phyloP scores from a whole-genome alignment of 1,140 invertebrate species.

The Fopius arisanus region DNA sequence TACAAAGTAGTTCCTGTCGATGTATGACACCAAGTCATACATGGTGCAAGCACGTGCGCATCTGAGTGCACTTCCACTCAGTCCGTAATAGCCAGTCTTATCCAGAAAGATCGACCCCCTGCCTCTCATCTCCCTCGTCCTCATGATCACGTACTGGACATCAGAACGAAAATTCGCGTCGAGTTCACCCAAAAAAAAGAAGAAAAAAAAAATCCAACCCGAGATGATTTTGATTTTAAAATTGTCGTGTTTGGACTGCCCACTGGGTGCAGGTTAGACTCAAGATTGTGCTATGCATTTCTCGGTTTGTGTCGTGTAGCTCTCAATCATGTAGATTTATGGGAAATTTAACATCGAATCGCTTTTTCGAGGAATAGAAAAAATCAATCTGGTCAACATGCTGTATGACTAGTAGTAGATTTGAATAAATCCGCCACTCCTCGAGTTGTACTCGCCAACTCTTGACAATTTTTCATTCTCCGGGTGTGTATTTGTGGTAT shows the following conservation, averaged over 20 bases:
- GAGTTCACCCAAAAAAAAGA: neutral
- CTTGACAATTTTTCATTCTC: neutral
- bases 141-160: neutral
- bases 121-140: neutral
- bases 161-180: neutral
- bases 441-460: neutral
- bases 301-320: neutral
- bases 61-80: neutral
- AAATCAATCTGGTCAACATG: neutral
- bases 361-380: neutral
- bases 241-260: neutral
- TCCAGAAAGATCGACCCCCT: neutral
- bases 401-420: slow-evolving; percentile 6
- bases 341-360: slow-evolving; percentile 12
- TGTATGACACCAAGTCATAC: slow-evolving; percentile 31
- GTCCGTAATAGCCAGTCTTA: neutral
- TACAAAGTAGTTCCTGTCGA: slow-evolving; percentile 35
- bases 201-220: neutral
- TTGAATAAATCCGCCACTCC: neutral
- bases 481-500: neutral
- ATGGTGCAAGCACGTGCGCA: slow-evolving; percentile 21
- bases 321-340: slow-evolving; percentile 11
- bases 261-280: neutral
- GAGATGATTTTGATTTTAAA: slow-evolving; percentile 1
- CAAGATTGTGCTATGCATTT: neutral